Percentiles rank a stretch among this genome's conserved stretches.
phyloP scores from a whole-genome alignment of 2,797 vertebrate species.

The Chaunax sp. region DNA sequence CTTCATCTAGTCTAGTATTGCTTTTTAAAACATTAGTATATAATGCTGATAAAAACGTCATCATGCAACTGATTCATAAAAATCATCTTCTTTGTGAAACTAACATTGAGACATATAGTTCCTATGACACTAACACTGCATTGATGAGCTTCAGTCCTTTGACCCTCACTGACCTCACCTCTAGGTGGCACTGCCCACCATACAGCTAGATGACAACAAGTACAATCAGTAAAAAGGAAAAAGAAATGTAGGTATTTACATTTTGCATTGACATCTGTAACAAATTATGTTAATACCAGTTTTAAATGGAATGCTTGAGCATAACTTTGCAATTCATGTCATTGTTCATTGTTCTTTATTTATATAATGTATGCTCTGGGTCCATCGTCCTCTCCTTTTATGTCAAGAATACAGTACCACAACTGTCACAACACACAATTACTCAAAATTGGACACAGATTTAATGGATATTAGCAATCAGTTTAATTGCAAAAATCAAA shows the following conservation, averaged over 20 bases:
- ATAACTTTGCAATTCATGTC: too few species aligned
- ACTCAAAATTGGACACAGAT: not conserved
- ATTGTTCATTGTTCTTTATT: not conserved
- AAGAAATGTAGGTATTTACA: not conserved
- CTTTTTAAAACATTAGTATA: too few species aligned
- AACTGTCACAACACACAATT: too few species aligned
- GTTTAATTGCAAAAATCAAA: not conserved
- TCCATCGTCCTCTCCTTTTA: not conserved
- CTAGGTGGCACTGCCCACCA: conserved; percentile 74
- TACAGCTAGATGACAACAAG: conserved; percentile 18
- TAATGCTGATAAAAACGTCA: too few species aligned
- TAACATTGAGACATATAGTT: too few species aligned
- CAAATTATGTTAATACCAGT: not conserved
- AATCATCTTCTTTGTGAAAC: too few species aligned
- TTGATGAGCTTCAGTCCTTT: conserved; percentile 36
- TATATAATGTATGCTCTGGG: not conserved
- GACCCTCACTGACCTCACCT: conserved; percentile 70
- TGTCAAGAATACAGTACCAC: not conserved
- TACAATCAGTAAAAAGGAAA: not conserved
- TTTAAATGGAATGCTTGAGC: not conserved
- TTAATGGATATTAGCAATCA: not conserved
- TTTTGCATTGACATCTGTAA: not conserved
- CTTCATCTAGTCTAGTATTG: too few species aligned
- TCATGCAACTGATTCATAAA: too few species aligned
- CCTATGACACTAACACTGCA: too few species aligned